Base-by-base conservation (phyloP, 2,797 vertebrate species). In the Acipenser ruthenus region DNA sequence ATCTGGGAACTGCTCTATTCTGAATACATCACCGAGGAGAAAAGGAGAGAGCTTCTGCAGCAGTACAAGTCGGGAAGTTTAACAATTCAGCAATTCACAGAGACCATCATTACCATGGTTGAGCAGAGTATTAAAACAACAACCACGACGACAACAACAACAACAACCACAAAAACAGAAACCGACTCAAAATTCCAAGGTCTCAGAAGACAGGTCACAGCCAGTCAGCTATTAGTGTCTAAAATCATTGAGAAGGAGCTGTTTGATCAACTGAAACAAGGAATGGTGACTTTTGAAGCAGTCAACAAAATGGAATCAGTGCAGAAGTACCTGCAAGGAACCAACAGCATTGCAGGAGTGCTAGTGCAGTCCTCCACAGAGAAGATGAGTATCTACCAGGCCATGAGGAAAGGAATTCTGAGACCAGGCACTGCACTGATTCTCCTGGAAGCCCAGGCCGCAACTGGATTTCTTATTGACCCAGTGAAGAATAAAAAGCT, bases 231-330 rank as follows among this genome's bases (percentile, higher is more conserved):
- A 3, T 37, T 37, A 37, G 23, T n/a, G n/a, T n/a, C 87, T 2
- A 84, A 89, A 49, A 87, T 97, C 51, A 94, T 96, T 12, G 84
- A 92, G 70, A 84, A 78, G 68, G 78, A 83, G 51, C 93, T 84
- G 0, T 87, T 93, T 0, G 83, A 90, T 0, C 83, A 88, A 6
- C 82, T 97, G 58, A 79, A 71, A 48, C 79, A 87, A 68, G 92
- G 91, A 0, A 89, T 79, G 61, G 79, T 79, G 63, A 87, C 87
- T 0, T 80, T 94, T 61, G 71, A 88, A 64, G 81, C 85, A 65
- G 85, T 94, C 10, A 83, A 74, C 0, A 72, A 91, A 67, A 75
- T 71, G 71, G 86, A 92, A 62, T 73, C 78, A 0, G 91, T 95
- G 9, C 85, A 73, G 72, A 66, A 37, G n/a, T 94, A 88, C 75